Evolutionary conservation across 2,888 invertebrate species (phyloP).

Genomic region (Cataglyphis albicans): DNA sequence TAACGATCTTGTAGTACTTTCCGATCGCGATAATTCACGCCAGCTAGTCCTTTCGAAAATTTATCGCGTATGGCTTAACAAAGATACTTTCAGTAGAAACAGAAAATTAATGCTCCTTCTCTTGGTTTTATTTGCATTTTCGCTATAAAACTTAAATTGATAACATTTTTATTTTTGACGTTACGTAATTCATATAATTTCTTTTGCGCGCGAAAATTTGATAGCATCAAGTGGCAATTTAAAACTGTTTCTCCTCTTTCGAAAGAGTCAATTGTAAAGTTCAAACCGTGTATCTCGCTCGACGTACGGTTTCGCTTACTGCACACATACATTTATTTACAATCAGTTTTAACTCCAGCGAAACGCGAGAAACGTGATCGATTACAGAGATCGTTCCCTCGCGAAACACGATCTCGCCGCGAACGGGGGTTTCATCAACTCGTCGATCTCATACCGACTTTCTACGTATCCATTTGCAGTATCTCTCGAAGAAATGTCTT

Average conservation of each 20-base stretch:
- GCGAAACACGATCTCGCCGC: constrained; percentile 23
- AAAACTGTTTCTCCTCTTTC: neutral
- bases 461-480: constrained; percentile 56
- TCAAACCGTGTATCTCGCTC: neutral
- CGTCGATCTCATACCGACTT: constrained; percentile 3
- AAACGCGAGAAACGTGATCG: constrained; percentile 62
- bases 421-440: constrained; percentile 41
- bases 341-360: constrained; percentile 49
- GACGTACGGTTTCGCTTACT: constrained; percentile 37
- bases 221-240: neutral
- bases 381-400: constrained; percentile 58
- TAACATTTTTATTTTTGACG: neutral
- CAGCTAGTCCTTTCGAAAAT: neutral
- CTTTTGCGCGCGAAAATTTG: neutral
- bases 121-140: neutral
- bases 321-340: constrained; percentile 46
- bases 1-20: constrained; percentile 11
- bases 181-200: neutral
- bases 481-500: constrained; percentile 54
- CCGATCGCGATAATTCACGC: constrained; percentile 30
- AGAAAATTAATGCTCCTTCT: neutral
- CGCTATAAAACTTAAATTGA: neutral
- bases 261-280: neutral
- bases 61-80: neutral
- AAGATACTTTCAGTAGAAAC: neutral